Evolutionary conservation across 2,113 vertebrate species (phyloP), one percentile per base, ranked within the genome.

Genomic region (Acinonyx jubatus): DNA sequence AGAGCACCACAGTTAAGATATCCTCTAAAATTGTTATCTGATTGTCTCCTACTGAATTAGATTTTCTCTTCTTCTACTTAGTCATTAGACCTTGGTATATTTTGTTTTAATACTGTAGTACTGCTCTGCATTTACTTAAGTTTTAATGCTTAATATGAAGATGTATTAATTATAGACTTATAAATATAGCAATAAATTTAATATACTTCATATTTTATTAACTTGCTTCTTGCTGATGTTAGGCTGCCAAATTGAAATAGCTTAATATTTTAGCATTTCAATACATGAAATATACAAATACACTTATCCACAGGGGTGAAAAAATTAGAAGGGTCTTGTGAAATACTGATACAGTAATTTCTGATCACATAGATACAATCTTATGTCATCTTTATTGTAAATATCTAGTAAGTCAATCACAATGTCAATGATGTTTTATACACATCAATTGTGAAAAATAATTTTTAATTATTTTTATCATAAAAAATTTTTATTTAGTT

Each of bases 401-500:
- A 78, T 25, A 16, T 52, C 18, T 78, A 41, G 61, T 27, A 87
- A n/a, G 10, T 36, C 8, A 68, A 79, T 87, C 79, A 82, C 23
- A 81, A 73, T 91, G 48, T 14, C 6, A 61, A 63, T 84, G 10
- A 21, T 81, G 8, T 18, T 86, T 52, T 80, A 79, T 61, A 63
- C 0, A 86, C 36, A 89, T 36, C 95, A 31, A 45, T 63, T 94
- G 86, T 48, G 27, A 82, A 94, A 94, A 94, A 92, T 38, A 48
- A 79, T 36, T 83, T 97, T 79, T 84, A 92, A 87, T 92, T 94
- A 79, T 7, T 84, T 96, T 97, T 41, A 65, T 57, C 4, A 87
- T 88, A 23, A 50, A 5, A 96, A 97, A 91, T 80, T 84, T 10
- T 80, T 81, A 31, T 91, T 91, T 95, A 68, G 36, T 83, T 95